Conservation (phyloP, 2,113 vertebrate genomes). For the Bufo gargarizans region DNA sequence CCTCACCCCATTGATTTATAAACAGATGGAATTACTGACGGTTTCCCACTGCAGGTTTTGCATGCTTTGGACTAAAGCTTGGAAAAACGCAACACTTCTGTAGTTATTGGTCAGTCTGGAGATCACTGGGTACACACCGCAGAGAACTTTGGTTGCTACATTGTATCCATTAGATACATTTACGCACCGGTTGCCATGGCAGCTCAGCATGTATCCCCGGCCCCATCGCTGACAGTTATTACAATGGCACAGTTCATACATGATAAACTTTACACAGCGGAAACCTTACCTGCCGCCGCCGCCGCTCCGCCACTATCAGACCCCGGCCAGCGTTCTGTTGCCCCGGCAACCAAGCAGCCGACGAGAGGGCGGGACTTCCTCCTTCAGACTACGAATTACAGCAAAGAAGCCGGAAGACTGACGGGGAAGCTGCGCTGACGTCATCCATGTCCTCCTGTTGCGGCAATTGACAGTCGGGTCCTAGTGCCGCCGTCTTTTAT, state of each 20-base stretch:
- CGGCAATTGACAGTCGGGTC: neutral
- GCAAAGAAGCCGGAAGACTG: neutral
- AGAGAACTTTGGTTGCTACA: neutral
- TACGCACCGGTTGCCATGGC: neutral
- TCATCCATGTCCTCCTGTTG: neutral
- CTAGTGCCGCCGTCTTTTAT: neutral
- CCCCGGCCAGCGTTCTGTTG: slow-evolving; percentile 39
- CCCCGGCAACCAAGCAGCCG: slow-evolving; percentile 24
- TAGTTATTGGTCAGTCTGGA: too few species aligned
- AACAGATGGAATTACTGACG: too few species aligned
- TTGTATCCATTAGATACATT: neutral
- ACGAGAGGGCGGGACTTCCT: slow-evolving; percentile 3
- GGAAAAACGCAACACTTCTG: too few species aligned
- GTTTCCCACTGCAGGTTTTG: too few species aligned
- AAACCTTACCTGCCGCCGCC: slow-evolving; percentile 7
- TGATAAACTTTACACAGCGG: too few species aligned
- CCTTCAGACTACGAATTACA: neutral
- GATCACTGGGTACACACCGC: neutral
- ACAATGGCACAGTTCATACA: neutral
- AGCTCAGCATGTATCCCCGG: neutral
- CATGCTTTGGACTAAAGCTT: too few species aligned
- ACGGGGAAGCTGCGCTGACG: neutral
- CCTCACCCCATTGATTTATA: too few species aligned
- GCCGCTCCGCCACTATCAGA: neutral
- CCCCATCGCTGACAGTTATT: neutral